A percentile compares a stretch with the other conserved stretches of the same genome.
Evolutionary conservation across 2,888 invertebrate genomes (phyloP).

Genomic region (Bombyx huttoni): DNA sequence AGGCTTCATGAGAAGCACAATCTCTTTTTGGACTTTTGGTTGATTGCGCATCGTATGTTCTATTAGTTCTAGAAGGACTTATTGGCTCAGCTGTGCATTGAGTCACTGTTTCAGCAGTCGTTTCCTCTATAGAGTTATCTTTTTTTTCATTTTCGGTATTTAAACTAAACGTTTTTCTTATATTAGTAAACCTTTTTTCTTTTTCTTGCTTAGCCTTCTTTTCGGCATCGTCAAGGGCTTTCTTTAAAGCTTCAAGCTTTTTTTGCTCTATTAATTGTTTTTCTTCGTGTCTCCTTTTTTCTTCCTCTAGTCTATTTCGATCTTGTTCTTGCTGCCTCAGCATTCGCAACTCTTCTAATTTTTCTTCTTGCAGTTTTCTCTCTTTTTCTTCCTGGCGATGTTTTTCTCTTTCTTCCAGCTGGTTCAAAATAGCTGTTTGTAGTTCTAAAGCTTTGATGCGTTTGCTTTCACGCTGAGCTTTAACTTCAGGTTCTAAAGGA

Average conservation of each 20-base stretch:
- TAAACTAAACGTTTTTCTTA: conserved; percentile 31
- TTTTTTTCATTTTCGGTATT: conserved; percentile 23
- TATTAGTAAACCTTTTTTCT: conserved; percentile 57
- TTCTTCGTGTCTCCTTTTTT: conserved; percentile 76
- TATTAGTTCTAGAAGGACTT: conserved; percentile 52
- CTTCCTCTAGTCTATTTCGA: conserved; percentile 78
- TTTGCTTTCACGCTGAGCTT: conserved; percentile 86
- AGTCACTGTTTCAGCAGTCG: conserved; percentile 15
- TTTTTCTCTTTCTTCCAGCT: conserved; percentile 86
- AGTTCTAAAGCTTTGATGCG: conserved; percentile 88
- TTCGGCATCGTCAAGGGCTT: conserved; percentile 84
- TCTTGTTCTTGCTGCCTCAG: conserved; percentile 81
- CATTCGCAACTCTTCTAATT: conserved; percentile 84
- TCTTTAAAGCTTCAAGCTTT: conserved; percentile 81
- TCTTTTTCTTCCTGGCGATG: conserved; percentile 83
- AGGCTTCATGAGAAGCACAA: conserved; percentile 46
- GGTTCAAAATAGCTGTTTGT: conserved; percentile 87
- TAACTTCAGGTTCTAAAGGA: conserved; percentile 82
- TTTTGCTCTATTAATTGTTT: conserved; percentile 80
- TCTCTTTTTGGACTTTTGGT: conserved; percentile 52
- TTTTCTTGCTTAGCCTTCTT: conserved; percentile 79
- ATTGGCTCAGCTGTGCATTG: conserved; percentile 16
- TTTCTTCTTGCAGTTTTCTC: conserved; percentile 80
- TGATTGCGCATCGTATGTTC: conserved; percentile 57
- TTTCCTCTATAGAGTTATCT: conserved; percentile 23